These are phyloP conservation scores for Dermochelys coriacea DNA, from an alignment of 2,797 vertebrate species.

Conservation along the genomic window DNA sequence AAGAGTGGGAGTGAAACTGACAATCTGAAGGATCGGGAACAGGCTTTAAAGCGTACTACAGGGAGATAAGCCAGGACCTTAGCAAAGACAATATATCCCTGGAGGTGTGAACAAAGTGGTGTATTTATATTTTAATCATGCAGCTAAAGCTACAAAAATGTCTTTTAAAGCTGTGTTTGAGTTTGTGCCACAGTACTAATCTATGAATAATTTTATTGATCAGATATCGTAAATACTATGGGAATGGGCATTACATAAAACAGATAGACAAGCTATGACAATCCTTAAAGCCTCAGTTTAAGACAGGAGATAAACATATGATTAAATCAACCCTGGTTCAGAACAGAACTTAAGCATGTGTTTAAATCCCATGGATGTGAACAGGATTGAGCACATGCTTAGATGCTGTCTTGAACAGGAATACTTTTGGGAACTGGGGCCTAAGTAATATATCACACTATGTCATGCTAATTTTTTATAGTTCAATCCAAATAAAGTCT, in stretches of 20 bases:
- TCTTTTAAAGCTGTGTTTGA: neutral
- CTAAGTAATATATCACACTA: accelerated
- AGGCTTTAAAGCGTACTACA: neutral
- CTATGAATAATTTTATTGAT: neutral
- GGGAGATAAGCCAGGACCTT: neutral
- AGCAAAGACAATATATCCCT: neutral
- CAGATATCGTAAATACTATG: neutral
- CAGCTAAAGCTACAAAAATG: neutral
- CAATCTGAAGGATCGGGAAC: neutral
- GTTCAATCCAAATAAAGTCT: neutral
- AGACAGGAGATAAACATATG: neutral
- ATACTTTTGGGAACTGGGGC: neutral
- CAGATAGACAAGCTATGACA: neutral
- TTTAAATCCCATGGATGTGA: neutral
- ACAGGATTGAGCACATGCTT: neutral
- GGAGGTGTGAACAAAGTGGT: neutral
- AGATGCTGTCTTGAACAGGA: neutral
- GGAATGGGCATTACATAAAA: neutral
- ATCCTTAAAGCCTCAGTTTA: too few relatives aligned
- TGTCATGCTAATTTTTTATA: neutral
- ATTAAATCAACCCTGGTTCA: neutral
- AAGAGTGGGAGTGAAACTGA: neutral
- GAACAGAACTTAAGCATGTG: neutral
- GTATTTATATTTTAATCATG: neutral
- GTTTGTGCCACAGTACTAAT: neutral